A percentile compares a stretch with the other conserved stretches of the same genome.
Conservation (phyloP, 2,888 invertebrate species). For the Agelastica alni region DNA sequence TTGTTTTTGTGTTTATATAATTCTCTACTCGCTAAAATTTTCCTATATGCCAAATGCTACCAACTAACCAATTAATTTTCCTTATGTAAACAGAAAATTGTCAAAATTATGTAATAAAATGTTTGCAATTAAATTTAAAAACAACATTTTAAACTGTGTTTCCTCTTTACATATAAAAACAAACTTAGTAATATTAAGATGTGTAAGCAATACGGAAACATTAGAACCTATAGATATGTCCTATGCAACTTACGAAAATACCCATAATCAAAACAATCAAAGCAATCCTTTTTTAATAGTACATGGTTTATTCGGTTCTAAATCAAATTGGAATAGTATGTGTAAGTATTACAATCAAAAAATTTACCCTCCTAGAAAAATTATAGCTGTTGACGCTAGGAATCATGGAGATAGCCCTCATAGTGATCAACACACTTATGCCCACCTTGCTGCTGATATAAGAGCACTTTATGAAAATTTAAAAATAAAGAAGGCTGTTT, state of each 20-base stretch:
- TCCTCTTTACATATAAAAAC: background rate
- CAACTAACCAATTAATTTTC: too few relatives aligned
- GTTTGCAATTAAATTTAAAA: background rate
- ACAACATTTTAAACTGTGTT: too few relatives aligned
- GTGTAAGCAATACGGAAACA: slow-evolving; percentile 26
- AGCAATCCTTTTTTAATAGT: slow-evolving; percentile 74
- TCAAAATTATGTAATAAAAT: background rate
- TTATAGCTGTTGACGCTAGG: slow-evolving; percentile 83
- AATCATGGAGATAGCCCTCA: slow-evolving; percentile 97
- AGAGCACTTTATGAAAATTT: slow-evolving; percentile 66
- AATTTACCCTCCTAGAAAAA: slow-evolving; percentile 70
- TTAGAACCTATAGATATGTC: slow-evolving; percentile 65
- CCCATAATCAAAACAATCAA: slow-evolving; percentile 38
- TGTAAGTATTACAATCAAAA: slow-evolving; percentile 64
- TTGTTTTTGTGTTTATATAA: too few relatives aligned
- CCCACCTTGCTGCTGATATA: slow-evolving; percentile 76
- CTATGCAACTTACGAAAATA: slow-evolving; percentile 68
- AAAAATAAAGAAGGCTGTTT: slow-evolving; percentile 65
- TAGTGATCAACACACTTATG: slow-evolving; percentile 71
- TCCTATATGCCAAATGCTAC: too few relatives aligned
- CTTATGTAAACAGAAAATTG: background rate
- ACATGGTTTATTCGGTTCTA: slow-evolving; percentile 87
- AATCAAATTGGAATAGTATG: slow-evolving; percentile 84
- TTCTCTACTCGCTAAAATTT: too few relatives aligned
- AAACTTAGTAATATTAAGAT: background rate